These are phyloP conservation scores for Eubucco bourcierii DNA, from an alignment of 2,113 vertebrate species.

Conservation along the genomic window DNA sequence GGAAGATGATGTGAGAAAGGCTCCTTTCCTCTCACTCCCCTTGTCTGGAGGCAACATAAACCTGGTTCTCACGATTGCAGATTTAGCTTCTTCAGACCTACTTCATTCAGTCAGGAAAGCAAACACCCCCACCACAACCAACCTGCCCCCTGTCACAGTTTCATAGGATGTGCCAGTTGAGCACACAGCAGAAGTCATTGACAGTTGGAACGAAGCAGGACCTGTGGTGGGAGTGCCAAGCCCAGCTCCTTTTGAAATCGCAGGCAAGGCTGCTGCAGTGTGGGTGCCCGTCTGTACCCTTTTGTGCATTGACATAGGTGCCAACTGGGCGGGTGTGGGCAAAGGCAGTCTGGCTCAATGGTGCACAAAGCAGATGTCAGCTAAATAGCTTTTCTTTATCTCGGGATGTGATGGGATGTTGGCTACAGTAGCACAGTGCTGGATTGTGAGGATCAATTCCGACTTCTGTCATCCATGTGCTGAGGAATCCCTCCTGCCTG, in stretches of 20 bases:
- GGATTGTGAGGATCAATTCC: neutral
- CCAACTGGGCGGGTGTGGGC: neutral
- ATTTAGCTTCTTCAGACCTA: neutral
- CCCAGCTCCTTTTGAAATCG: neutral
- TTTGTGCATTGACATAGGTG: neutral
- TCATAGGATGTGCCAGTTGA: neutral
- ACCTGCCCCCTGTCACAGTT: neutral
- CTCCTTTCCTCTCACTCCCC: neutral
- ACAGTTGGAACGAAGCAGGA: conserved; percentile 3
- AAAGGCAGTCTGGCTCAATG: neutral
- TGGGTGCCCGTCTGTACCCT: neutral
- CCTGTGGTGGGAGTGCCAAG: neutral
- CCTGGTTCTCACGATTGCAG: neutral
- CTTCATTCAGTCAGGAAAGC: conserved; percentile 23
- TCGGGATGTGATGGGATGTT: neutral
- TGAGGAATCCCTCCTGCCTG: neutral
- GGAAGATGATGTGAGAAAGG: neutral
- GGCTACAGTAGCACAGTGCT: fast-evolving
- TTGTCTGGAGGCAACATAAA: neutral
- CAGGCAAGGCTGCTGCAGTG: neutral
- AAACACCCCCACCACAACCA: neutral
- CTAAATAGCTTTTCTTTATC: conserved; percentile 45
- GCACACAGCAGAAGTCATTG: neutral
- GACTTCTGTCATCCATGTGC: neutral
- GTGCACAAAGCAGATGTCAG: conserved; percentile 29